Evolutionary conservation across 1,140 invertebrate genomes (phyloP).

Genomic region (Drosophila murphyi): DNA sequence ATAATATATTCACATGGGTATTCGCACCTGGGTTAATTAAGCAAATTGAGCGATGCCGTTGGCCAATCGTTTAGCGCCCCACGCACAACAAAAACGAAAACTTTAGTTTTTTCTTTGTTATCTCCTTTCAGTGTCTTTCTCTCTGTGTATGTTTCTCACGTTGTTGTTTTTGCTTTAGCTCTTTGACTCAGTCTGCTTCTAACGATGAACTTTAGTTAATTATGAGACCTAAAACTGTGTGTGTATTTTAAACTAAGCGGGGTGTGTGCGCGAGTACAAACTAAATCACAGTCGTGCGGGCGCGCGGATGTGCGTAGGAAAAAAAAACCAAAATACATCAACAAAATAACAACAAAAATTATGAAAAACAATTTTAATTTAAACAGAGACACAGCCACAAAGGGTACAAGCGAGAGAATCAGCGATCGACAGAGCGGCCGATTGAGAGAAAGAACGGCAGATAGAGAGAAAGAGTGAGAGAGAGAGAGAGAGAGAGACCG

Average conservation of each 20-base stretch:
- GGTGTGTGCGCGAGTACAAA: slow-evolving; percentile 24
- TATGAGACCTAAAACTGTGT: slow-evolving; percentile 10
- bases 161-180: background rate
- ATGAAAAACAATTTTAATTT: slow-evolving; percentile 6
- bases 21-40: slow-evolving; percentile 67
- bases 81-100: slow-evolving; percentile 28
- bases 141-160: background rate
- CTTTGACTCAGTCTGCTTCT: background rate
- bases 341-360: slow-evolving; percentile 25
- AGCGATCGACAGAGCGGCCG: background rate
- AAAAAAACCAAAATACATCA: slow-evolving; percentile 24
- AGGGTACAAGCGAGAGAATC: slow-evolving; percentile 8
- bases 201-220: slow-evolving; percentile 4
- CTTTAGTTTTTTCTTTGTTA: background rate
- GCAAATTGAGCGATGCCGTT: slow-evolving; percentile 52
- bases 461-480: background rate
- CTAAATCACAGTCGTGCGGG: slow-evolving; percentile 48
- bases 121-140: background rate
- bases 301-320: slow-evolving; percentile 26
- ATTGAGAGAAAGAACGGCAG: background rate
- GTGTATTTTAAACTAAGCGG: slow-evolving; percentile 5
- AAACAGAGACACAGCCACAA: slow-evolving; percentile 36
- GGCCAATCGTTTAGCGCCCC: slow-evolving; percentile 45
- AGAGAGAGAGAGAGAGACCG: slow-evolving; percentile 25
- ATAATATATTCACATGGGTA: slow-evolving; percentile 20